These are phyloP conservation scores for Thinocorus orbignyianus DNA, from an alignment of 2,113 vertebrate species.

Conservation along the genomic window DNA sequence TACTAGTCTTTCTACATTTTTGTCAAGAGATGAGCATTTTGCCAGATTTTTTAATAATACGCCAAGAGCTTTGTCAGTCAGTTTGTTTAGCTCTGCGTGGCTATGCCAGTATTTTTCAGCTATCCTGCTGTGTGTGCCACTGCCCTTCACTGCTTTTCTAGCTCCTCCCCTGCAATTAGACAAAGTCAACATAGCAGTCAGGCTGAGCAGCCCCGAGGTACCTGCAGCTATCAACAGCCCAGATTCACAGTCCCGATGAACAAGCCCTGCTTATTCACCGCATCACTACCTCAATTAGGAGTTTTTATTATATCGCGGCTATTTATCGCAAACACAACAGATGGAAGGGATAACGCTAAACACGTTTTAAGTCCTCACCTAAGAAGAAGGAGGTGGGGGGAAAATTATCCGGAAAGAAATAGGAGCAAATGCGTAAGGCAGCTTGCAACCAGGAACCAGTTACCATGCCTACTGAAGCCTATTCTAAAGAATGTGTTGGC, in stretches of 20 bases:
- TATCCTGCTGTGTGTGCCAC: constrained; percentile 76
- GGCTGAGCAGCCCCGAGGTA: constrained; percentile 81
- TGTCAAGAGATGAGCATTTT: constrained; percentile 76
- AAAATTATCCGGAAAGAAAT: constrained; percentile 62
- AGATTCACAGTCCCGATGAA: constrained; percentile 54
- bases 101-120: constrained; percentile 68
- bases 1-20: constrained; percentile 72
- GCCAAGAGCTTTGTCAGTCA: constrained; percentile 74
- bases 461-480: constrained; percentile 82
- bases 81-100: constrained; percentile 72
- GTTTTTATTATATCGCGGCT: constrained; percentile 57
- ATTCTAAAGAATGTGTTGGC: constrained; percentile 80
- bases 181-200: constrained; percentile 91
- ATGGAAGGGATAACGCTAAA: constrained; percentile 74
- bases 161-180: constrained; percentile 99
- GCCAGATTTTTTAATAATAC: constrained; percentile 76
- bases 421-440: constrained; percentile 65
- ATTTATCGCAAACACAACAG: constrained; percentile 72
- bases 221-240: constrained; percentile 79
- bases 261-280: constrained; percentile 68
- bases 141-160: constrained; percentile 69
- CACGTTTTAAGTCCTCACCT: constrained; percentile 43
- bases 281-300: constrained; percentile 73
- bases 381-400: neutral
- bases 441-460: constrained; percentile 75